Conservation (phyloP, 1,140 invertebrate species). For the Melanaphis sacchari region DNA sequence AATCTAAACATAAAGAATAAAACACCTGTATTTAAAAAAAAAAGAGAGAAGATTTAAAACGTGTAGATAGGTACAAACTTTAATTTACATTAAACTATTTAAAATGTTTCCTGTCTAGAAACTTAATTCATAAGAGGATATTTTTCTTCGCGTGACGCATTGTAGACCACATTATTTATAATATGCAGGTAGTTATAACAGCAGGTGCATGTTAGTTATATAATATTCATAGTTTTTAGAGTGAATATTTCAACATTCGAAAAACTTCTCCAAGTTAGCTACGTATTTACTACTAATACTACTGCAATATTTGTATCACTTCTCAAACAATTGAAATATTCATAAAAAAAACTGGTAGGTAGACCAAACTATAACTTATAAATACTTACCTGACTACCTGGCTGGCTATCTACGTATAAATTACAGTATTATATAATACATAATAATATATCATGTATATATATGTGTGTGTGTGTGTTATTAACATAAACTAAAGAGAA, state of each 20-base stretch:
- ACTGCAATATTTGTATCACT: neutral
- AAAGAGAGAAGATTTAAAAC: neutral
- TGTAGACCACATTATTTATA: neutral
- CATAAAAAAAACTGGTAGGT: neutral
- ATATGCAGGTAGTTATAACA: neutral
- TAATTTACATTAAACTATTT: neutral
- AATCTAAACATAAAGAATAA: neutral
- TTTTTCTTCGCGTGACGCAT: neutral
- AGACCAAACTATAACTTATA: neutral
- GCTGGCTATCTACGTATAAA: neutral
- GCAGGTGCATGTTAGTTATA: neutral
- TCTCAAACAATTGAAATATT: neutral
- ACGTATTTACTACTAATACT: neutral
- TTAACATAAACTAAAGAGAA: neutral
- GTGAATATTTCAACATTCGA: neutral
- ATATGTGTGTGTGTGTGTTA: neutral
- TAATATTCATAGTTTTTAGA: neutral
- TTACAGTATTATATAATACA: neutral
- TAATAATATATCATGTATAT: neutral
- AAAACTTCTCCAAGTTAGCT: neutral
- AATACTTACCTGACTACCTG: neutral
- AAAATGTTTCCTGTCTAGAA: neutral
- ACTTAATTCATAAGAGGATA: neutral
- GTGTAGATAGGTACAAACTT: neutral
- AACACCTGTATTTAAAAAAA: neutral